A percentile compares a stretch with the other conserved stretches of the same genome.
These are phyloP conservation scores for Agrotis segetum DNA, from an alignment of 2,888 invertebrate genomes.

Conservation along the genomic window DNA sequence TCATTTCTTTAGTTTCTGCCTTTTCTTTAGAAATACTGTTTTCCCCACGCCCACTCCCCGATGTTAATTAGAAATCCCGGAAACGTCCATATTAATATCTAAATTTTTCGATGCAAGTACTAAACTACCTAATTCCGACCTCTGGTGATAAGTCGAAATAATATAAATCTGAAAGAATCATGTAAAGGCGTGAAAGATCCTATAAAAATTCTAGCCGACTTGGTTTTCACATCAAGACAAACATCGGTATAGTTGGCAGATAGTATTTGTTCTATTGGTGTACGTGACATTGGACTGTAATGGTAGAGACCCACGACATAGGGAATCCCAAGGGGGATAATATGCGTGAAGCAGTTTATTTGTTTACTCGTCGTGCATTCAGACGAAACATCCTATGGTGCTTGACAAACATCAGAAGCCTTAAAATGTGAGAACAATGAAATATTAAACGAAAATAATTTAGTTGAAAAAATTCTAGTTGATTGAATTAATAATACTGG, in stretches of 20 bases:
- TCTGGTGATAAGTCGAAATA: too few relatives aligned
- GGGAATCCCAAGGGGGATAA: conserved; percentile 47
- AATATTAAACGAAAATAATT: not conserved
- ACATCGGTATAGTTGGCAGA: conserved; percentile 20
- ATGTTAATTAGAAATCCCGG: too few relatives aligned
- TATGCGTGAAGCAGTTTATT: conserved; percentile 35
- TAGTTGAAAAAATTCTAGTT: not conserved
- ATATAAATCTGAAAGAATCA: too few relatives aligned
- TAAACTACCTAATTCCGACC: too few relatives aligned
- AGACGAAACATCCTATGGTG: conserved; percentile 17
- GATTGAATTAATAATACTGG: not conserved
- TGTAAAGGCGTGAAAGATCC: not conserved
- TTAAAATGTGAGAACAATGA: not conserved
- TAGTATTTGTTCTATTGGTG: conserved; percentile 31
- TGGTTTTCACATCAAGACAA: conserved; percentile 13
- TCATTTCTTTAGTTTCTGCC: too few relatives aligned
- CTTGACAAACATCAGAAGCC: conserved; percentile 5
- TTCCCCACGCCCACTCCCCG: too few relatives aligned
- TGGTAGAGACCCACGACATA: conserved; percentile 23
- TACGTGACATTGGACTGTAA: conserved; percentile 50
- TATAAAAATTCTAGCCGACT: not conserved
- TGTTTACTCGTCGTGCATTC: conserved; percentile 29
- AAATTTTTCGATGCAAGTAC: too few relatives aligned
- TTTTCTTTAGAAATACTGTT: too few relatives aligned
- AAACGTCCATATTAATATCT: too few relatives aligned